Evolutionary conservation across 2,888 invertebrate species (phyloP), one percentile per base, ranked within the genome.

Genomic region (Drosophila kokeensis): DNA sequence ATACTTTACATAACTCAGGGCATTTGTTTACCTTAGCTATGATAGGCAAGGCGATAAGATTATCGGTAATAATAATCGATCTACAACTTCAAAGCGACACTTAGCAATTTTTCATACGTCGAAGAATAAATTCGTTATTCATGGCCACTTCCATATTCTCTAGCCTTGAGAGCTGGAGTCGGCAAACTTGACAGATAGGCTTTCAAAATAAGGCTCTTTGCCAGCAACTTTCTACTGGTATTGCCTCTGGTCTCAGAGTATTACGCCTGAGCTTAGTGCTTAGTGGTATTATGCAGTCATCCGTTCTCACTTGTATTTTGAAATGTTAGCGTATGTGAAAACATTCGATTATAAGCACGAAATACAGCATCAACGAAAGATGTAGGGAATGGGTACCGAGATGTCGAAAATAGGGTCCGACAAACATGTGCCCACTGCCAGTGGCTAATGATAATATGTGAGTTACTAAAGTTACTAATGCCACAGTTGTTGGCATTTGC

Each of bases 331-430:
- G 40, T 40, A 49, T 73, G 76, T 76, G 65, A 73, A 83, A 78
- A 77, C 79, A 82, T 70, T 69, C n/a, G 45, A 67, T 52, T 83
- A 72, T 81, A 77, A 74, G 86, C 67, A 83, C 68, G 62, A 73
- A 63, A 75, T 68, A 66, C 64, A 80, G 21, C 21, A 42, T 13
- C 36, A 24, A 34, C 27, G 10, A 34, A 30, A 36, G 36, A 48
- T 48, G 30, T 58, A 18, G 79, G 34, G 57, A 60, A 60, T 54
- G 57, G 53, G 57, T 36, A 0, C 8, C 10, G 2, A 27, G 27
- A 18, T 50, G n/a, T 29, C 8, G n/a, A 61, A 11, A 13, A 13
- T 60, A 18, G 29, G 38, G 24, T 8, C 5, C 15, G 29, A 34
- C 45, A 11, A 32, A 63, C 29, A 48, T 65, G 34, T 48, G 45